Evolutionary conservation across 1,140 invertebrate species (phyloP), one percentile per base, ranked within the genome.

Genomic region (Saxidomus purpurata): DNA sequence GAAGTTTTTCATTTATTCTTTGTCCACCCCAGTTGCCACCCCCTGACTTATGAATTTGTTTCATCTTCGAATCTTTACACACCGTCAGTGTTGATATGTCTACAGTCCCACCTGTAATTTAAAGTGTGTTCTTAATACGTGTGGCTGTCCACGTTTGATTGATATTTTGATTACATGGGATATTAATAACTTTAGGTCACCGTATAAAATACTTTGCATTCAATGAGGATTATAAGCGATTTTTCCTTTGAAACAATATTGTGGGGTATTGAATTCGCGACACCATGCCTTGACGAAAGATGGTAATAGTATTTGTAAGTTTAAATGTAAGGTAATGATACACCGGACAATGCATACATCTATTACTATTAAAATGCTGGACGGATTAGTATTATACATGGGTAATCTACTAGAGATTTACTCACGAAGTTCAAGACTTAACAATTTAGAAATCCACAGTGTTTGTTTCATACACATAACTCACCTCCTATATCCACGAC

Each of bases 401-500:
- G n/a, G n/a, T n/a, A n/a, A n/a, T n/a, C n/a, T n/a, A n/a, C n/a
- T n/a, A 67, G 9, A 67, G 8, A 22, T 67, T 67, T 9, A 67
- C 31, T 67, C 8, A 67, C 6, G n/a, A 6, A 22, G 8, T 11
- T 67, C 6, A 9, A 22, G n/a, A 9, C 11, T 67, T 67, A 34
- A 34, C 6, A 8, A 11, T 22, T 67, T 67, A 28, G 8, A 67
- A 22, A 67, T 11, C 61, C 11, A 28, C n/a, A 28, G n/a, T 11
- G n/a, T 47, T 9, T 17, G 17, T 17, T 47, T 47, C 8, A 67
- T 67, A 9, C 31, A 28, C 6, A 34, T 15, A 17, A 43, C 38
- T 67, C 19, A 67, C 81, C 81, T 63, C 81, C 81, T 28, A 67
- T 40, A 67, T 83, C 81, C 13, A 69, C 81, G 17, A 83, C 81